Percentiles rank a stretch among this genome's conserved stretches.
Evolutionary conservation across 2,113 vertebrate genomes (phyloP).

Genomic region (Nesoenas mayeri): DNA sequence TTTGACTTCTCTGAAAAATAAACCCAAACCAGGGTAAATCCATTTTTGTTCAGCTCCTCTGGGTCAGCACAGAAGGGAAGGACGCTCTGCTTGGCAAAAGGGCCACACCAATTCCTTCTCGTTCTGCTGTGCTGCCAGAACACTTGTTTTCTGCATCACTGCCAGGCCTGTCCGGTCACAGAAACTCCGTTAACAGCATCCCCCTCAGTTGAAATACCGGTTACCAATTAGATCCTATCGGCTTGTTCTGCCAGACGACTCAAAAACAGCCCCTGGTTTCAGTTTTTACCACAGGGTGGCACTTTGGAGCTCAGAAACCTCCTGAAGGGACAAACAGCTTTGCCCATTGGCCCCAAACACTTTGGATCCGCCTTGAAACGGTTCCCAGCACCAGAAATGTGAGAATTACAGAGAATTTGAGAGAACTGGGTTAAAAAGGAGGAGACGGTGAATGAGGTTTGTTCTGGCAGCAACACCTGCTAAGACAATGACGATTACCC

Average conservation of each 20-base stretch:
- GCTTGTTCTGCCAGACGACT: not conserved
- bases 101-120: not conserved
- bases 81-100: not conserved
- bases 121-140: not conserved
- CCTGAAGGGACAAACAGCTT: not conserved
- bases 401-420: not conserved
- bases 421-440: not conserved
- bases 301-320: not conserved
- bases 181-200: not conserved
- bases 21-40: not conserved
- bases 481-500: not conserved
- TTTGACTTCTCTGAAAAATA: conserved; percentile 84
- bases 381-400: not conserved
- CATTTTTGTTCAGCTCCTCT: not conserved
- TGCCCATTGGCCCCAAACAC: not conserved
- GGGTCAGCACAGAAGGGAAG: not conserved
- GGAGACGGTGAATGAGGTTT: not conserved
- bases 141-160: not conserved
- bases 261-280: not conserved
- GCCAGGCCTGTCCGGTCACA: rapidly evolving
- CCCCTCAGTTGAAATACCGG: not conserved
- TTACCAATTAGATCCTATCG: not conserved
- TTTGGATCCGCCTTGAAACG: not conserved
- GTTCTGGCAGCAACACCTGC: not conserved
- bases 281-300: not conserved